Evolutionary conservation across 1,140 invertebrate genomes (phyloP), one percentile per base, ranked within the genome.

Genomic region (Bombus consobrinus): DNA sequence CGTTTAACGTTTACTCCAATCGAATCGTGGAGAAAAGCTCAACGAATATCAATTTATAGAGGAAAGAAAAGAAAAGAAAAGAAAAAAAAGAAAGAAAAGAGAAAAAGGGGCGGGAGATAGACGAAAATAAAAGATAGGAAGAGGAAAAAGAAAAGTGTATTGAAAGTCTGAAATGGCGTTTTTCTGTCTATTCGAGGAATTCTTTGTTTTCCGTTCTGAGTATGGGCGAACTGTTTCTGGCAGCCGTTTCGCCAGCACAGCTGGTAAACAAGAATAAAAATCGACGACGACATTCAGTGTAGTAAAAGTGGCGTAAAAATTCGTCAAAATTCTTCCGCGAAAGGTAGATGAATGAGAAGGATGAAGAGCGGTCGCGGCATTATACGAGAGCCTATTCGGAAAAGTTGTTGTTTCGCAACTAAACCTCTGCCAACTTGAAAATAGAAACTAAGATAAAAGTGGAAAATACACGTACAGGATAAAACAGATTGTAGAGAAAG

Each of bases 261-360:
- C 69, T 72, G 9, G 73, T 57, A 41, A 75, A 75, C 73, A 25
- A 28, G 47, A 57, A 75, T 57, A 15, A 37, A 57, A 75, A 75
- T 75, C 34, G 10, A 53, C 12, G 32, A 6, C n/a, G 47, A 75
- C 25, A 37, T 57, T 57, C 13, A 25, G 1, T 0, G 32, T 75
- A 28, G 43, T 18, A 57, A 75, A 57, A 37, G 5, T 75, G 47
- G 47, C 18, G n/a, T 32, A 75, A 68, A 68, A 68, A 68, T 34
- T 68, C 1, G 18, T 68, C 5, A 28, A 57, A 75, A 57, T 25
- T 57, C 28, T 32, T 37, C 22, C 25, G 22, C 1, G 32, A 13
- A 34, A 18, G 39, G 18, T 22, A 53, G 47, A 10, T 32, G n/a
- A 53, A 47, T 8, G 22, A 22, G 13, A 53, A 32, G n/a, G 32